phyloP scores from a whole-genome alignment of 2,797 vertebrate genomes.

The Gouania willdenowi region DNA sequence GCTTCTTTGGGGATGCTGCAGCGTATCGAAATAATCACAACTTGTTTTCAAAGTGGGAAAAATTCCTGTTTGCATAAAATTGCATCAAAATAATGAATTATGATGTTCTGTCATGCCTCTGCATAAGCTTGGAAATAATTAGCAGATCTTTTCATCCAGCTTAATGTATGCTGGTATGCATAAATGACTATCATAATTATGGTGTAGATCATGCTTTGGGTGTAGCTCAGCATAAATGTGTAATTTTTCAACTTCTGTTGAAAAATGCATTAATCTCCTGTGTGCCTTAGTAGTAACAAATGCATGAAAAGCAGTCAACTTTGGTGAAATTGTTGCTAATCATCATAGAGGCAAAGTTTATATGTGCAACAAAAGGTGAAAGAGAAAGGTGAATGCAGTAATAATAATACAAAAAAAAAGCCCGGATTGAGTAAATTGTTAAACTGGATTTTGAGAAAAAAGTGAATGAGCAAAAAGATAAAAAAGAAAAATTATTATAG shows the following conservation, averaged over 20 bases:
- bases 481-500: constrained; percentile 44
- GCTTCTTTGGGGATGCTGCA: too few relatives aligned
- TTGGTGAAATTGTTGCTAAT: constrained; percentile 4
- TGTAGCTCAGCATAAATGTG: constrained; percentile 7
- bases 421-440: constrained; percentile 13
- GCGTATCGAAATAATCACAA: too few relatives aligned
- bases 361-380: neutral
- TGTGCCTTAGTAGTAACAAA: constrained; percentile 12
- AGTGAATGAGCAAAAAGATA: constrained; percentile 27
- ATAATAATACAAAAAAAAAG: too few relatives aligned
- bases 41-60: too few relatives aligned
- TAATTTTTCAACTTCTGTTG: neutral
- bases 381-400: neutral
- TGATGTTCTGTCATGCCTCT: neutral
- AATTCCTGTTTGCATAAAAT: too few relatives aligned
- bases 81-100: neutral
- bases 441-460: constrained; percentile 13
- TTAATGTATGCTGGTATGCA: neutral
- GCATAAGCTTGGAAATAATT: neutral
- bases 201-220: neutral
- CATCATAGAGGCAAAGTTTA: constrained; percentile 2
- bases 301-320: neutral
- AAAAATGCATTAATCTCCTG: neutral
- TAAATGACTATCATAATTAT: constrained; percentile 2
- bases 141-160: too few relatives aligned